These are phyloP conservation scores for Bufo bufo DNA, from an alignment of 2,113 vertebrate genomes.

Conservation along the genomic window DNA sequence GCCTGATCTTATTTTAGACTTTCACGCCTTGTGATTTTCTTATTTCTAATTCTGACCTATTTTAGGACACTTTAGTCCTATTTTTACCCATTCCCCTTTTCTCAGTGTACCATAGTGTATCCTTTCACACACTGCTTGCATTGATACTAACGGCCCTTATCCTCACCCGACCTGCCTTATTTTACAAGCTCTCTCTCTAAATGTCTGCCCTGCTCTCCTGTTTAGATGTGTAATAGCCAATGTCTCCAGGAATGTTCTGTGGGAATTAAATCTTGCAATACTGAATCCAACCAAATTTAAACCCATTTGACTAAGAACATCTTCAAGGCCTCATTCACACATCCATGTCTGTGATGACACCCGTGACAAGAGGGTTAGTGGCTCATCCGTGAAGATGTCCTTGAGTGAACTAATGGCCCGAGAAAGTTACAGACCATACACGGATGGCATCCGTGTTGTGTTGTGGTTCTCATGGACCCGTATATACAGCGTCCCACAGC, in stretches of 20 bases:
- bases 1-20: background rate
- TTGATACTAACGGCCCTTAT: background rate
- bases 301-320: no score
- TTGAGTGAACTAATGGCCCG: no score
- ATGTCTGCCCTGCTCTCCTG: background rate
- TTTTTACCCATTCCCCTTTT: background rate
- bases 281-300: background rate
- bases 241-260: background rate
- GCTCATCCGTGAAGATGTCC: no score
- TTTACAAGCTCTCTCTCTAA: background rate
- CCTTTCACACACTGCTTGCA: background rate
- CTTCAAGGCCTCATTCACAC: no score
- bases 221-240: background rate
- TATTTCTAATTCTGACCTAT: background rate
- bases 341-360: no score
- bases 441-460: no score
- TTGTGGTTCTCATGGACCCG: no score
- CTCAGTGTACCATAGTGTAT: background rate
- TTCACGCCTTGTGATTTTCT: background rate
- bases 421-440: no score
- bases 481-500: no score
- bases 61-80: background rate
- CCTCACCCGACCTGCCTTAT: background rate
- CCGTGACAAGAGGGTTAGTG: no score
- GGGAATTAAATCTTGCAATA: background rate